A percentile compares a stretch with the other conserved stretches of the same genome.
These are phyloP conservation scores for Pseudomyrmex sp. DNA, from an alignment of 1,140 invertebrate genomes.

Conservation along the genomic window DNA sequence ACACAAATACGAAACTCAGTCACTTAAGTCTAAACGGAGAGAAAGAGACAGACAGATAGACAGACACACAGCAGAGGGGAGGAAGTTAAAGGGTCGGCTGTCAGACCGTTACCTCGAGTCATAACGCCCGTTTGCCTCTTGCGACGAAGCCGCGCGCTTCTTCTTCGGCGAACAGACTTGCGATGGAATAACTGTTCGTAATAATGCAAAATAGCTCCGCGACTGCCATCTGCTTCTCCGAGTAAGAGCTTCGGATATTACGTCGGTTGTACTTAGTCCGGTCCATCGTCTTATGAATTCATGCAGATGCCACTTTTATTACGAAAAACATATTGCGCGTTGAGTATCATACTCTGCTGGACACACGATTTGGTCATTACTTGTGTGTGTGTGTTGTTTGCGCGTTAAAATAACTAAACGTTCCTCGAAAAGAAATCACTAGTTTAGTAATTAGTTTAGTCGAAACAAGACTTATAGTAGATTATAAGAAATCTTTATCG, in stretches of 20 bases:
- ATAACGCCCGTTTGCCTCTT: conserved; percentile 53
- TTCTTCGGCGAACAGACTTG: conserved; percentile 25
- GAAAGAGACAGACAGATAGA: conserved; percentile 33
- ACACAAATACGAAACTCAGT: conserved; percentile 66
- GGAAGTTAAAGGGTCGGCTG: conserved; percentile 57
- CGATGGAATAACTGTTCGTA: conserved; percentile 63
- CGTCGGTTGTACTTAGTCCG: conserved; percentile 42
- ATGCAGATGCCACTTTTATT: conserved; percentile 57
- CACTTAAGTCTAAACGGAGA: conserved; percentile 39
- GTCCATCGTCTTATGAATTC: conserved; percentile 59
- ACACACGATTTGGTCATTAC: conserved; percentile 33
- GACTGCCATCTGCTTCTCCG: conserved; percentile 40
- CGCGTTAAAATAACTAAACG: conserved; percentile 8
- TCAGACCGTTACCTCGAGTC: conserved; percentile 65
- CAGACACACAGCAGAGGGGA: conserved; percentile 34
- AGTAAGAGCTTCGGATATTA: conserved; percentile 58
- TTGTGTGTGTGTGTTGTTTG: too few species aligned
- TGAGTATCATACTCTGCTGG: background rate
- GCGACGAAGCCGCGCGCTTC: conserved; percentile 40
- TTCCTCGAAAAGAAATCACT: background rate
- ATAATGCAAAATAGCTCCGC: conserved; percentile 65
- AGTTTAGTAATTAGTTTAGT: background rate
- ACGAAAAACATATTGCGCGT: conserved; percentile 40
- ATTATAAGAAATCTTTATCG: background rate
- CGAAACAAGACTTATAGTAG: background rate